phyloP scores from a whole-genome alignment of 1,140 invertebrate genomes.

The Zaprionus nigranus region DNA sequence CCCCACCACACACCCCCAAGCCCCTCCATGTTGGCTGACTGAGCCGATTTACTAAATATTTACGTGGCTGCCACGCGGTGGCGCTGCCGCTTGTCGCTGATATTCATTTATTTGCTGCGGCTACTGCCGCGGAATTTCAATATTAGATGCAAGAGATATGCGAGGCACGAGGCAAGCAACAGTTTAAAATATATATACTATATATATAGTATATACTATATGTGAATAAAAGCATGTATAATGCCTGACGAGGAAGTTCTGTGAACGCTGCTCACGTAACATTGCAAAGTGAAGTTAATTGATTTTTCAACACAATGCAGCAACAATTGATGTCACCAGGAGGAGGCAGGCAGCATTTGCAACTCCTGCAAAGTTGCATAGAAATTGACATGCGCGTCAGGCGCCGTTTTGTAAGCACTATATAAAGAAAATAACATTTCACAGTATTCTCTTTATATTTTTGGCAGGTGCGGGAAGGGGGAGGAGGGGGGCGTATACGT shows the following conservation, averaged over 20 bases:
- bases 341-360: constrained; percentile 20
- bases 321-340: constrained; percentile 48
- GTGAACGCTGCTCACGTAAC: constrained; percentile 65
- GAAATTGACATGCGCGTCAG: constrained; percentile 50
- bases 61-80: constrained; percentile 51
- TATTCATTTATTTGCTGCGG: constrained; percentile 66
- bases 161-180: constrained; percentile 18
- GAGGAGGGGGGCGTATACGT: constrained; percentile 28
- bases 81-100: constrained; percentile 32
- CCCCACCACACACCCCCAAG: too few species aligned
- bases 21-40: constrained; percentile 40
- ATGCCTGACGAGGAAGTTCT: constrained; percentile 40
- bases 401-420: constrained; percentile 61
- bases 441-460: constrained; percentile 30
- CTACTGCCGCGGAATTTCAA: constrained; percentile 69
- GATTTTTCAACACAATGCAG: constrained; percentile 78
- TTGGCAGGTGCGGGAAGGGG: background rate
- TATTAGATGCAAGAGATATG: constrained; percentile 72
- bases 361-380: constrained; percentile 16
- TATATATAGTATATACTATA: background rate
- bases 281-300: constrained; percentile 81
- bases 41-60: constrained; percentile 80
- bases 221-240: background rate
- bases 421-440: constrained; percentile 35
- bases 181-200: constrained; percentile 33